Evolutionary conservation across 2,888 invertebrate genomes (phyloP).

Genomic region (Physocephala rufipes): DNA sequence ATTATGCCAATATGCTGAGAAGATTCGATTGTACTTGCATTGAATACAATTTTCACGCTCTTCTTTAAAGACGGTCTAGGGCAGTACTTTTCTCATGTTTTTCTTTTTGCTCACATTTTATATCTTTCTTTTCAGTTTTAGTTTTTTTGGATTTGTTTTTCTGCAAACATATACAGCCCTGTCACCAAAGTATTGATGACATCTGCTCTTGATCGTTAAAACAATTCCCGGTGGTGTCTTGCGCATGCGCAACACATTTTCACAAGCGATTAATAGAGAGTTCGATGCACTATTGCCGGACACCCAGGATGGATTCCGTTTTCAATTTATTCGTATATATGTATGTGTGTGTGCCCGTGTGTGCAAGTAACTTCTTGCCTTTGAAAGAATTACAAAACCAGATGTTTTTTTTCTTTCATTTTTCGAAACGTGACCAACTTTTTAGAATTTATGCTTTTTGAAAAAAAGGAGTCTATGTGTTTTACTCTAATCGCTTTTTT

Average conservation of each 20-base stretch:
- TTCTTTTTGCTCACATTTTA: neutral
- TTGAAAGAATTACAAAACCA: neutral
- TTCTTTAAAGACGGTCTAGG: slow-evolving; percentile 5
- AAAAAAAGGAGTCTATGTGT: no score
- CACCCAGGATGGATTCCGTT: slow-evolving; percentile 19
- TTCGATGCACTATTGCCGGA: slow-evolving; percentile 24
- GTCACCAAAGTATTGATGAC: slow-evolving; percentile 26
- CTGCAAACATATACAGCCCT: no score
- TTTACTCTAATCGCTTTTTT: no score
- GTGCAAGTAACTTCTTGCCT: neutral
- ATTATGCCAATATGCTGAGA: neutral
- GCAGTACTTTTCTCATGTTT: slow-evolving; percentile 10
- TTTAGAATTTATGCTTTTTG: neutral
- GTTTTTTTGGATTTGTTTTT: neutral
- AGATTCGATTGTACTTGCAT: slow-evolving; percentile 6
- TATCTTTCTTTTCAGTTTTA: no score
- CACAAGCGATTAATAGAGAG: slow-evolving; percentile 35
- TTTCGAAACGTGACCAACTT: neutral
- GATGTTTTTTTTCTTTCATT: neutral
- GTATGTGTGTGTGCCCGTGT: neutral
- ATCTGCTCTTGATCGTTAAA: slow-evolving; percentile 37
- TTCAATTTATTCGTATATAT: neutral
- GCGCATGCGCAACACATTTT: slow-evolving; percentile 42
- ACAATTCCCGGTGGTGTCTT: neutral
- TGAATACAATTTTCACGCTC: slow-evolving; percentile 23